These are phyloP conservation scores for Watsonalla cultraria DNA, from an alignment of 2,888 invertebrate species.

Conservation along the genomic window DNA sequence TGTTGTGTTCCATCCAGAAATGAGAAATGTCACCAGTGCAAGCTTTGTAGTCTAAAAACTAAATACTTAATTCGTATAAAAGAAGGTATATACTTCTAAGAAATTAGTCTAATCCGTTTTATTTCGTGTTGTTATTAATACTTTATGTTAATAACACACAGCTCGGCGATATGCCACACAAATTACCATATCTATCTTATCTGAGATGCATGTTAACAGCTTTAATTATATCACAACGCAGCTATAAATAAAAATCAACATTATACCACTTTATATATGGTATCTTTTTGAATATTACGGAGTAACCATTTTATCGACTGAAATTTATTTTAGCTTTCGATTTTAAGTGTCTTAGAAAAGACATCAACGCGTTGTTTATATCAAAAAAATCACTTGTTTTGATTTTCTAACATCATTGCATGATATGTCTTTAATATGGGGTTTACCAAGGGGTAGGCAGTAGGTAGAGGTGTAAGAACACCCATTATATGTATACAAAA, in stretches of 20 bases:
- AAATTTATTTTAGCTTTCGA: neutral
- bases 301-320: neutral
- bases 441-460: too few relatives aligned
- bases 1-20: too few relatives aligned
- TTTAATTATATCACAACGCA: neutral
- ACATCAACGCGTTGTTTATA: slow-evolving; percentile 31
- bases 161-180: neutral
- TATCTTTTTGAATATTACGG: neutral
- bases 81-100: too few relatives aligned
- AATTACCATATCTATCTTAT: neutral
- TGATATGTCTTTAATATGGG: too few relatives aligned
- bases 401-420: too few relatives aligned
- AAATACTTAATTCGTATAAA: too few relatives aligned
- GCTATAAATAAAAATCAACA: neutral
- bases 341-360: slow-evolving; percentile 22
- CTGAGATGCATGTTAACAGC: neutral
- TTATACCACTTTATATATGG: neutral
- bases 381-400: neutral
- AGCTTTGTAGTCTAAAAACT: too few relatives aligned
- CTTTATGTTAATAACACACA: neutral
- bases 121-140: neutral
- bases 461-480: too few relatives aligned
- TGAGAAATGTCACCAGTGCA: too few relatives aligned
- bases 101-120: too few relatives aligned
- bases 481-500: too few relatives aligned